Base-by-base conservation (phyloP, 1,140 invertebrate species). In the Trachymyrmex septentrionalis region DNA sequence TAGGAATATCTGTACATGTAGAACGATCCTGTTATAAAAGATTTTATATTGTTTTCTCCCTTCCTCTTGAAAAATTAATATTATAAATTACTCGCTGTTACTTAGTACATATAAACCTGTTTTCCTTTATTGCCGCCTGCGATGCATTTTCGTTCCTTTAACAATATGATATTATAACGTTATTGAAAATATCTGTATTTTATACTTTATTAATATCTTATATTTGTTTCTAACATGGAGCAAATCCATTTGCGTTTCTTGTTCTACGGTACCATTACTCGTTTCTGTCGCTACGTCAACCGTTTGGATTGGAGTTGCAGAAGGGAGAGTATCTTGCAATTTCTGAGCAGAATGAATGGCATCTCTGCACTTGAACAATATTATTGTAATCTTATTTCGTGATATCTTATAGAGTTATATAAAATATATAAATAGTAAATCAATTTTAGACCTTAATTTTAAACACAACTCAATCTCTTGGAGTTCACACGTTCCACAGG, bases 1-100 rank as follows among this genome's bases (percentile, higher is more conserved):
- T 4, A 19, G 2, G 30, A 48, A 24, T 27, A 57, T 53, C 48
- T n/a, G 19, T 67, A 2, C 3, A 14, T 27, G 27, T 85, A 10
- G 77, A 69, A 30, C 7, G 14, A 57, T 81, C 59, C n/a, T 72
- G 10, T 88, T 90, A 38, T 7, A 89, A 84, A 89, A 78, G 48
- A 59, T 78, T 77, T 73, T 59, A 50, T 44, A 72, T 14, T 57
- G 73, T 71, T 63, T 64, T 5, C 12, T 67, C 4, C 27, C 34
- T 57, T 69, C 16, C 14, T 30, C 24, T 82, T 57, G 9, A 44
- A 73, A 38, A 61, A 75, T 84, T 2, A 12, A 48, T n/a, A 57
- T 59, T 75, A 59, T 73, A 57, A 44, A 73, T 75, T 73, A 84
- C 14, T 73, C 38, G 21, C 53, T 75, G 57, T 81, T 73, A 71